Base-by-base conservation (phyloP, 2,888 invertebrate species). In the Furcula furcula region DNA sequence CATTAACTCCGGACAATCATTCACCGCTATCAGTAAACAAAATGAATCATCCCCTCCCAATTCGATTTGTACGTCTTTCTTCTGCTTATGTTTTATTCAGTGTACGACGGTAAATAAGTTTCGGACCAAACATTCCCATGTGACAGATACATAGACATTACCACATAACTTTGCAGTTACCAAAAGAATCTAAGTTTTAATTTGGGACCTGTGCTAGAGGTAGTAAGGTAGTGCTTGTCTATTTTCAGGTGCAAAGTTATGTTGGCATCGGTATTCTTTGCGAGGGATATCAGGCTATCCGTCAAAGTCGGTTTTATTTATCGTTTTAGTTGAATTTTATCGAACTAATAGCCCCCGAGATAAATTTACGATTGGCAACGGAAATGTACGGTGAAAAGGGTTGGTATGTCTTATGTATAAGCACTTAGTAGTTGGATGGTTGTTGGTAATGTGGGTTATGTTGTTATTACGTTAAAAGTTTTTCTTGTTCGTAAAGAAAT, bases 241-340 rank as follows among this genome's bases (percentile, higher is more conserved):
- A 16, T 34, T 29, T 15, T 2, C 9, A 31, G 7, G 5, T 10
- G 55, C 27, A 71, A 41, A 40, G 16, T 31, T 53, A 68, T 37
- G 3, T 40, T 53, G 45, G 76, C 65, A 40, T 40, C 41, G 52
- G 64, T 55, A 74, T 85, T 83, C 81, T 84, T 83, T 78, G 72
- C 63, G 68, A 78, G 81, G 84, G 85, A 83, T 79, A 73, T n/a
- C 76, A 69, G 78, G 77, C 75, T 73, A 87, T 87, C 78, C 83
- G 84, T 81, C 80, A 81, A 86, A 86, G 86, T 85, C 84, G 68
- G 72, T 70, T 82, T 81, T 87, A 87, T 87, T 87, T 87, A 87
- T 87, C 83, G 87, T 86, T 85, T 76, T 80, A 83, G 82, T 84
- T 84, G 86, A 86, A 86, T 87, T 86, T 87, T 87, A 87, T 87